These are phyloP conservation scores for Embidobia sp. DNA, from an alignment of 2,888 invertebrate species.

Conservation along the genomic window DNA sequence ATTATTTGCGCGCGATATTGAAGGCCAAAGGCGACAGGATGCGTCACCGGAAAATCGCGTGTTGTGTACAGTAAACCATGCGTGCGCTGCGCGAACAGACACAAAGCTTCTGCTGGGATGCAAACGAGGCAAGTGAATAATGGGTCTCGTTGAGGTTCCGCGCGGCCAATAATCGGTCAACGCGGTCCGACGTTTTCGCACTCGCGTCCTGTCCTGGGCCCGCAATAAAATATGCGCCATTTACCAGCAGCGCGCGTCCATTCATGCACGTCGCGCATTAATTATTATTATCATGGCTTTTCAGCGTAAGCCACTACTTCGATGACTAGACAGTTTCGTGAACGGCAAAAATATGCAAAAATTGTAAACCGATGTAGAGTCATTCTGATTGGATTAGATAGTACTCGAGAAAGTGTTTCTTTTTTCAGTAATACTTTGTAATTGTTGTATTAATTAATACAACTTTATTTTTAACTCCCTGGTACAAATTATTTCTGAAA, in stretches of 20 bases:
- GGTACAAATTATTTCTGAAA: too few species aligned
- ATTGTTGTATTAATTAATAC: too few species aligned
- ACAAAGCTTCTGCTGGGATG: slow-evolving; percentile 32
- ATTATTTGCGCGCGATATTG: slow-evolving; percentile 51
- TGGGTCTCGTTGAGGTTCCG: slow-evolving; percentile 67
- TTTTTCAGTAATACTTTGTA: too few species aligned
- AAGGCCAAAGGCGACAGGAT: slow-evolving; percentile 51
- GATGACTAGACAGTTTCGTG: slow-evolving; percentile 27
- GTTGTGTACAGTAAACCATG: slow-evolving; percentile 52
- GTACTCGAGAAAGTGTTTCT: too few species aligned
- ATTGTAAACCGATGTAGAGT: too few species aligned
- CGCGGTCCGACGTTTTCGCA: slow-evolving; percentile 66
- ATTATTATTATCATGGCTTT: slow-evolving; percentile 63
- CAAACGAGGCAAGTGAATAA: slow-evolving; percentile 63
- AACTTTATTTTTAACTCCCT: too few species aligned
- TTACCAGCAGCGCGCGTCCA: slow-evolving; percentile 68
- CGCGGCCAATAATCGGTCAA: slow-evolving; percentile 66
- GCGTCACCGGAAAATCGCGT: slow-evolving; percentile 50
- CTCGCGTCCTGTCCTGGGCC: slow-evolving; percentile 57
- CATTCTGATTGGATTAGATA: too few species aligned
- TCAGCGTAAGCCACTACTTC: slow-evolving; percentile 17
- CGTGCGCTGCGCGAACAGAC: slow-evolving; percentile 12
- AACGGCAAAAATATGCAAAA: too few species aligned
- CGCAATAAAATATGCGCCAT: slow-evolving; percentile 75
- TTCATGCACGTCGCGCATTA: slow-evolving; percentile 56